Evolutionary conservation across 2,888 invertebrate species (phyloP).

Genomic region (Philhelius pedissequus): DNA sequence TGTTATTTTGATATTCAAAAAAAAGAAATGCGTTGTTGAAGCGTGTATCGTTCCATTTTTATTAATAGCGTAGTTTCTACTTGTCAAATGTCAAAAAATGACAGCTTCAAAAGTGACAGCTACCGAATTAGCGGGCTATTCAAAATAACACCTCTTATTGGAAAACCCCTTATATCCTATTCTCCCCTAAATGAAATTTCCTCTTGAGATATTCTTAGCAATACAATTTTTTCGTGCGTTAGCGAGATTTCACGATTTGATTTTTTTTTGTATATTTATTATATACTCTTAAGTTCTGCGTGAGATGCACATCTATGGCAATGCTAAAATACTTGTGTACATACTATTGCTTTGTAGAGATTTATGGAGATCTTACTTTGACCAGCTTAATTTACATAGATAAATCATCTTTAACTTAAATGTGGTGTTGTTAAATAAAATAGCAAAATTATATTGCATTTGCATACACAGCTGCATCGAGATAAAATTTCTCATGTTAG

Average conservation of each 20-base stretch:
- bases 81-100: too few relatives aligned
- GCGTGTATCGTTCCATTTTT: too few relatives aligned
- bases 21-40: too few relatives aligned
- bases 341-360: slow-evolving; percentile 37
- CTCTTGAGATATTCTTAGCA: not conserved
- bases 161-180: not conserved
- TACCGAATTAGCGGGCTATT: too few relatives aligned
- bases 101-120: too few relatives aligned
- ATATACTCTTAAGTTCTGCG: slow-evolving; percentile 2
- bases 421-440: not conserved
- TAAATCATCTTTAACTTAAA: slow-evolving; percentile 34
- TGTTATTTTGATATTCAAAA: too few relatives aligned
- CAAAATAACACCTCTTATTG: too few relatives aligned
- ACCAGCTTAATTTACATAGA: slow-evolving; percentile 25
- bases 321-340: slow-evolving; percentile 25
- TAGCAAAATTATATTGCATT: not conserved
- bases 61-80: too few relatives aligned
- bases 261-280: not conserved
- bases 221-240: slow-evolving; percentile 55
- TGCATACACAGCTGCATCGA: slow-evolving; percentile 10
- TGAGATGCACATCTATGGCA: slow-evolving; percentile 56
- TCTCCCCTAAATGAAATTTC: not conserved
- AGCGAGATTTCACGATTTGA: slow-evolving; percentile 38
- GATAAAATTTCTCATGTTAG: slow-evolving; percentile 16
- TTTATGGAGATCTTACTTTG: slow-evolving; percentile 54